Percentiles rank a stretch among this genome's conserved stretches.
Evolutionary conservation across 2,113 vertebrate genomes (phyloP).

Genomic region (Peromyscus polionotus): DNA sequence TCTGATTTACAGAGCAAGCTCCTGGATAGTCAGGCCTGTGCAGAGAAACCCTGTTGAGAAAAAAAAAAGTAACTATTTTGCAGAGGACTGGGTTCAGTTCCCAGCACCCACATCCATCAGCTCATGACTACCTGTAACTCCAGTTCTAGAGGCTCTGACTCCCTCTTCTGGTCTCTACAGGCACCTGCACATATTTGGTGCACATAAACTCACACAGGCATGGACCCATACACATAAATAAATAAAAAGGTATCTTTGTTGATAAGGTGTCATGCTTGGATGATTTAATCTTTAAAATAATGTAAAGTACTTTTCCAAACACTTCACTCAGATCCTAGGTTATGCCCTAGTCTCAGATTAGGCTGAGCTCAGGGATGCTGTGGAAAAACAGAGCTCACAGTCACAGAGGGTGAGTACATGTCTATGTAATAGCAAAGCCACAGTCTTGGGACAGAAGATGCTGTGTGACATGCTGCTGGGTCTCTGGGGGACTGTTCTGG

Average conservation of each 20-base stretch:
- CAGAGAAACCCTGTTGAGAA: background rate
- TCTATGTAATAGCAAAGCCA: fast-evolving
- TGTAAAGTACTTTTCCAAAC: background rate
- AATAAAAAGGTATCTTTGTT: background rate
- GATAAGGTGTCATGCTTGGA: background rate
- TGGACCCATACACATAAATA: background rate
- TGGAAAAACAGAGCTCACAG: background rate
- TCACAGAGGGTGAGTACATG: background rate
- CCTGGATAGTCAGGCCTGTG: background rate
- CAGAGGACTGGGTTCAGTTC: background rate
- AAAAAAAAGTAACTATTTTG: background rate
- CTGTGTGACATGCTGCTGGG: fast-evolving
- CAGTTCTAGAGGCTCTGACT: background rate
- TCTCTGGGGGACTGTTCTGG: background rate
- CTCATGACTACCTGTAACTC: background rate
- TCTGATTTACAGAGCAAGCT: background rate
- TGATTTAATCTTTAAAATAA: background rate
- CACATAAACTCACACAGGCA: background rate
- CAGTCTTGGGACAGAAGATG: background rate
- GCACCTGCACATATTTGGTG: background rate
- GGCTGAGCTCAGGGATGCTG: background rate
- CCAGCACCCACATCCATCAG: background rate
- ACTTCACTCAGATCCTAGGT: background rate
- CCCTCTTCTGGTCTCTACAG: background rate
- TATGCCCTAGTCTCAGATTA: background rate